Conservation (phyloP, 2,797 vertebrate genomes). For the Pseudochirops cupreus region DNA sequence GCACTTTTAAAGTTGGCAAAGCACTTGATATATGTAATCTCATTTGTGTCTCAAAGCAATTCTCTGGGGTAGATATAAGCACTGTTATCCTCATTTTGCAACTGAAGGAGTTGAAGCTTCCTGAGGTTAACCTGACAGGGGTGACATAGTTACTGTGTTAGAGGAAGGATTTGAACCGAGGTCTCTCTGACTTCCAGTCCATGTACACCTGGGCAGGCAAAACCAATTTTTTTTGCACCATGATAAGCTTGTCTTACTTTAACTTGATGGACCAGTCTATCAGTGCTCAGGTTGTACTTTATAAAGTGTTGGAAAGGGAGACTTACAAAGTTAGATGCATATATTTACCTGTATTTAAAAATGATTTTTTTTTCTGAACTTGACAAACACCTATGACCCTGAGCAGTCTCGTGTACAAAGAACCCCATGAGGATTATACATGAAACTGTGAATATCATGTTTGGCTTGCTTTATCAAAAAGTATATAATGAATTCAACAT, state of each 20-base stretch:
- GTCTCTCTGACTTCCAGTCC: background rate
- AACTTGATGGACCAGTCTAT: slow-evolving; percentile 2
- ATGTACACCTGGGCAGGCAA: background rate
- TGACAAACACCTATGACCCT: background rate
- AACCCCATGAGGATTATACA: background rate
- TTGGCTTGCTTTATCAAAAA: background rate
- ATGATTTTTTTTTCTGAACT: background rate
- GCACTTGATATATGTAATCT: background rate
- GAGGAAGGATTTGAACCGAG: background rate
- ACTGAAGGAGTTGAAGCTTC: background rate
- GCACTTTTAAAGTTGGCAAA: background rate
- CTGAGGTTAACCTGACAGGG: background rate
- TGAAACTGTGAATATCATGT: background rate
- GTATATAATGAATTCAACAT: background rate
- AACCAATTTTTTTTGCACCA: slow-evolving; percentile 42
- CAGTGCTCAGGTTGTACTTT: background rate
- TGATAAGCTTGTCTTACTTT: background rate
- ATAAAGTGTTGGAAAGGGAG: background rate
- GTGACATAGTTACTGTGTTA: background rate
- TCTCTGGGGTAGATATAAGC: background rate
- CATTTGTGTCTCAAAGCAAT: background rate
- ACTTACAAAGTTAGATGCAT: background rate
- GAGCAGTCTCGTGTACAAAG: background rate
- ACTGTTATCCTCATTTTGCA: background rate
- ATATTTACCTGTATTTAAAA: background rate